Percentiles rank a stretch among this genome's conserved stretches.
phyloP scores from a whole-genome alignment of 2,797 vertebrate species.

The Acanthiza pusilla region DNA sequence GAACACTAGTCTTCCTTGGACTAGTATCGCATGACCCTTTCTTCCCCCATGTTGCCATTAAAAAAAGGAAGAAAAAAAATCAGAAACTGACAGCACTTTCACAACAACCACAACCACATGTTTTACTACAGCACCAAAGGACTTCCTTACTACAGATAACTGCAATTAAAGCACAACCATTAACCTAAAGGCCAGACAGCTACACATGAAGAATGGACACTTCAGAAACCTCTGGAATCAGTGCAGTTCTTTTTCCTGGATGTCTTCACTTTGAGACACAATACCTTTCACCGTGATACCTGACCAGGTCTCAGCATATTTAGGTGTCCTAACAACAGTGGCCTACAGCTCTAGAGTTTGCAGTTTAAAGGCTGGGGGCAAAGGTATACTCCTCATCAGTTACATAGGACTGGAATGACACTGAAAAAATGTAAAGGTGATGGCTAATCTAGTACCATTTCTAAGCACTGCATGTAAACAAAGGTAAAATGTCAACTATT shows the following conservation, averaged over 20 bases:
- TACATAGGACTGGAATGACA: neutral
- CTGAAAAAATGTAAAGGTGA: neutral
- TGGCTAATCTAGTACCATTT: neutral
- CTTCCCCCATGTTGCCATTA: neutral
- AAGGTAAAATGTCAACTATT: neutral
- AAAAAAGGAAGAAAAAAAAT: neutral
- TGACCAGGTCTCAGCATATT: neutral
- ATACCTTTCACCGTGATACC: neutral
- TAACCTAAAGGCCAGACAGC: neutral
- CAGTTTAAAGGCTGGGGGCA: neutral
- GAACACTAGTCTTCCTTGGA: neutral
- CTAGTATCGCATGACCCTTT: neutral
- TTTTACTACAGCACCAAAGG: neutral
- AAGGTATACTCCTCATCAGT: neutral
- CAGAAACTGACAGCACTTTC: neutral
- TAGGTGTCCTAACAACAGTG: neutral
- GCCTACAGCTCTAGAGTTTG: neutral
- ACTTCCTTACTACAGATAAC: neutral
- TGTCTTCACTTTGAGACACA: neutral
- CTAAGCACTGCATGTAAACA: neutral
- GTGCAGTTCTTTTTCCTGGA: neutral
- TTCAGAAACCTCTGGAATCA: neutral
- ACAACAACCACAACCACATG: neutral
- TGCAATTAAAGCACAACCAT: neutral
- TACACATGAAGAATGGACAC: neutral